Conservation (phyloP, 2,113 vertebrate species). For the Oriolus oriolus region DNA sequence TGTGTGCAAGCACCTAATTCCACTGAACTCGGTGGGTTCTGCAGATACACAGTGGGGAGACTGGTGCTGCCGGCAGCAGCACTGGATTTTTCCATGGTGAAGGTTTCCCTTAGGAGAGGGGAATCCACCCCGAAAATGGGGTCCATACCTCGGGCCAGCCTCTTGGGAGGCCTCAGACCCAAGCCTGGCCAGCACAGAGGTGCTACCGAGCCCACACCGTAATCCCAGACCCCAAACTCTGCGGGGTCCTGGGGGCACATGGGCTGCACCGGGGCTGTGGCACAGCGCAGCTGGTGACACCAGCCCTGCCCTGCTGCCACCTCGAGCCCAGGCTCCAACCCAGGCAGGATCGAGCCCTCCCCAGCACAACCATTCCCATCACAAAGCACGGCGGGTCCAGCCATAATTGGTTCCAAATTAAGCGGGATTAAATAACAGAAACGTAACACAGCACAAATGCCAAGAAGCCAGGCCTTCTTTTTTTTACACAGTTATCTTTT, state of each 20-base stretch:
- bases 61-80: not conserved
- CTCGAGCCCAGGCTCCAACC: not conserved
- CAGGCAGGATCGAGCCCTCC: not conserved
- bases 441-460: not conserved
- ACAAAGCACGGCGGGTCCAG: not conserved
- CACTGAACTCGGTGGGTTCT: rapidly evolving
- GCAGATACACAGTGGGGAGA: rapidly evolving
- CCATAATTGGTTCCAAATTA: slow-evolving; percentile 51
- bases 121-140: not conserved
- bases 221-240: not conserved
- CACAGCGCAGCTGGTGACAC: rapidly evolving
- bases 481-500: slow-evolving; percentile 36
- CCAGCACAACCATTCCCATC: not conserved
- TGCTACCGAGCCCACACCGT: not conserved
- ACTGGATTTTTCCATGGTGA: not conserved
- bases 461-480: slow-evolving; percentile 38
- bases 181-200: not conserved
- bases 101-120: not conserved
- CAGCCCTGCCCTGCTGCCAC: not conserved
- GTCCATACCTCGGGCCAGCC: rapidly evolving
- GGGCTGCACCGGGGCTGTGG: not conserved
- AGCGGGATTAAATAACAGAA: slow-evolving; percentile 53
- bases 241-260: rapidly evolving
- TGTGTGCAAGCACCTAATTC: not conserved
- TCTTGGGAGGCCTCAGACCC: not conserved